phyloP scores from a whole-genome alignment of 2,888 invertebrate genomes.

The Stictocephala bisonia region DNA sequence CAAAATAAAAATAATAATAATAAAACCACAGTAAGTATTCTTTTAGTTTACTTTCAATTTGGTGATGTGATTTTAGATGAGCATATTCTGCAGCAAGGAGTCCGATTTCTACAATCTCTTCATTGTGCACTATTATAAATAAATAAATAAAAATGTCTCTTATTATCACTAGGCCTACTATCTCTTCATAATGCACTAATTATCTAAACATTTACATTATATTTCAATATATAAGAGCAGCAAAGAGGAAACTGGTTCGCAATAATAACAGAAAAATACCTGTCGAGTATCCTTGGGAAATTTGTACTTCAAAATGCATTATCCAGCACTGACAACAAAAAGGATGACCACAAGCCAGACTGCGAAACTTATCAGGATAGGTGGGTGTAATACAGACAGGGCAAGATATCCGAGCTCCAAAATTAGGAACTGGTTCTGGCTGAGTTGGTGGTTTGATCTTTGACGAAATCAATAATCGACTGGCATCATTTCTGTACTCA shows the following conservation, averaged over 20 bases:
- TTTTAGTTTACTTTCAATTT: no score
- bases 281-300: slow-evolving; percentile 83
- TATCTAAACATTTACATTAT: no score
- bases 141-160: no score
- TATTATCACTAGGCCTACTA: not conserved
- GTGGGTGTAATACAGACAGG: slow-evolving; percentile 82
- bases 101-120: no score
- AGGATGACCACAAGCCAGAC: slow-evolving; percentile 88
- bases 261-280: slow-evolving; percentile 66
- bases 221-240: no score
- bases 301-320: slow-evolving; percentile 96
- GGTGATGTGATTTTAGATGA: no score
- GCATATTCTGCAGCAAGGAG: no score
- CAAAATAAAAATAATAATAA: no score
- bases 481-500: slow-evolving; percentile 84
- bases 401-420: slow-evolving; percentile 66
- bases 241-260: no score
- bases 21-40: no score
- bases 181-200: no score
- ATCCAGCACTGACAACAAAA: slow-evolving; percentile 98
- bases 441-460: slow-evolving; percentile 68
- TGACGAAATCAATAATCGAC: slow-evolving; percentile 70
- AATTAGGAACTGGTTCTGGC: slow-evolving; percentile 31
- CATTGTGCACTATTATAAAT: no score
- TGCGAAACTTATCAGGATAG: slow-evolving; percentile 77